phyloP scores from a whole-genome alignment of 2,888 invertebrate genomes.

The Scaeva pyrastri region DNA sequence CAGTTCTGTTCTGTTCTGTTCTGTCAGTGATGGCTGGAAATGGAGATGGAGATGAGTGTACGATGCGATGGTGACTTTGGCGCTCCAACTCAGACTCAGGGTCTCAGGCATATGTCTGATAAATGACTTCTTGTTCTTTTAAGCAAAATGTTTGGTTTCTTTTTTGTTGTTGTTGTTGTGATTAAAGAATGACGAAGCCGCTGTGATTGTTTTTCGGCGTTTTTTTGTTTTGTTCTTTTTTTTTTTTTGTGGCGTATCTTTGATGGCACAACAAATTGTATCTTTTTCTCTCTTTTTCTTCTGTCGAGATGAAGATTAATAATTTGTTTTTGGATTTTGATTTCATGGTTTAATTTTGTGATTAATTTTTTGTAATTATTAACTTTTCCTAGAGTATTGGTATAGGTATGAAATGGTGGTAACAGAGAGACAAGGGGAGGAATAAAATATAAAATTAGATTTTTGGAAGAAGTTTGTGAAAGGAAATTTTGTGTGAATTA shows the following conservation, averaged over 20 bases:
- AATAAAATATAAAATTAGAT: constrained; percentile 55
- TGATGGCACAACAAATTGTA: constrained; percentile 59
- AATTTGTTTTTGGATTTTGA: constrained; percentile 75
- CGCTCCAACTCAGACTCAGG: constrained; percentile 55
- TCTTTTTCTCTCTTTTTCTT: constrained; percentile 10
- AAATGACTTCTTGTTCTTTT: constrained; percentile 64
- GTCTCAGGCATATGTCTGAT: constrained; percentile 67
- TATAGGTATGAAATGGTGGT: background rate
- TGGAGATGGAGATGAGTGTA: constrained; percentile 25
- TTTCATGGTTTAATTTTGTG: constrained; percentile 75
- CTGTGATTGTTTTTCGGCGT: constrained; percentile 63
- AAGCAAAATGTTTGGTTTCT: constrained; percentile 61
- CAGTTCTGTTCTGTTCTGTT: constrained; percentile 24
- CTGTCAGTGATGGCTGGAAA: constrained; percentile 28
- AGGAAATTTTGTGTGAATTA: constrained; percentile 42
- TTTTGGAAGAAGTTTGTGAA: constrained; percentile 25
- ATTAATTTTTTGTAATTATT: constrained; percentile 75
- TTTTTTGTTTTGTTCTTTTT: constrained; percentile 36
- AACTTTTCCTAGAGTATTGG: constrained; percentile 35
- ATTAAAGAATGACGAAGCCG: constrained; percentile 8
- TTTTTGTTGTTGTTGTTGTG: background rate
- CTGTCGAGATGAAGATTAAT: constrained; percentile 71
- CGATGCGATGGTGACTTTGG: constrained; percentile 66
- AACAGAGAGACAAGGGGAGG: background rate
- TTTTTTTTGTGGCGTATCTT: constrained; percentile 53